These are phyloP conservation scores for Brienomyrus brachyistius DNA, from an alignment of 2,113 vertebrate species.

Conservation along the genomic window DNA sequence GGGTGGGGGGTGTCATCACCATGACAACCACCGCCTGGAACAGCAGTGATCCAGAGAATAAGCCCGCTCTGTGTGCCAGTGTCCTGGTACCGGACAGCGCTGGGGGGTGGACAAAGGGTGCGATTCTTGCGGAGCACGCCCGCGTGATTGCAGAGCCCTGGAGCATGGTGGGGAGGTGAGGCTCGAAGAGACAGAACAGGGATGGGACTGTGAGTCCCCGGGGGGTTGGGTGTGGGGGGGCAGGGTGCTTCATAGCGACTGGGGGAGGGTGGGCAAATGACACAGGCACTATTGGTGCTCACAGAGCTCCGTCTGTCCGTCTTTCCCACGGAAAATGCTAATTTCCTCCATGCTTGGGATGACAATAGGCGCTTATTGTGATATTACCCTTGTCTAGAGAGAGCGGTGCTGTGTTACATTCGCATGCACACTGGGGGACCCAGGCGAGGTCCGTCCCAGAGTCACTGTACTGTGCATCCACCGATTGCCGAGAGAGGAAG, in stretches of 20 bases:
- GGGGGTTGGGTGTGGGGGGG: slow-evolving; percentile 44
- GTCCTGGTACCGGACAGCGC: slow-evolving; percentile 55
- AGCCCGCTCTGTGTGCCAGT: slow-evolving; percentile 46
- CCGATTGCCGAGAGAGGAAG: neutral
- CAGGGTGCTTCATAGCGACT: slow-evolving; percentile 52
- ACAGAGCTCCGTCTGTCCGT: slow-evolving; percentile 63
- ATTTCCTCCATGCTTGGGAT: slow-evolving; percentile 38
- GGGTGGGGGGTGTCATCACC: slow-evolving; percentile 43
- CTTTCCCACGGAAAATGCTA: slow-evolving; percentile 50
- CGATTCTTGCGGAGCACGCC: slow-evolving; percentile 53
- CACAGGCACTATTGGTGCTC: slow-evolving; percentile 57
- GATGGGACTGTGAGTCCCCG: slow-evolving; percentile 3
- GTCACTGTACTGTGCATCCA: neutral
- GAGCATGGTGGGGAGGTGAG: slow-evolving; percentile 49
- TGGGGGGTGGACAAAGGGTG: slow-evolving; percentile 53
- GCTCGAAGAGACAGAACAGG: neutral
- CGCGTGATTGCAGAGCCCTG: slow-evolving; percentile 51
- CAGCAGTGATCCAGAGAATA: slow-evolving; percentile 50
- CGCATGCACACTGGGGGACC: neutral
- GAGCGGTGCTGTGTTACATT: neutral
- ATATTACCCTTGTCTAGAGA: neutral
- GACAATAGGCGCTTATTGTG: neutral
- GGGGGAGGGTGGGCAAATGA: slow-evolving; percentile 45
- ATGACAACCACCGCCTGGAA: slow-evolving; percentile 55
- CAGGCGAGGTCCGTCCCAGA: neutral